phyloP scores from a whole-genome alignment of 2,113 vertebrate genomes.

The Actinemys pallida region DNA sequence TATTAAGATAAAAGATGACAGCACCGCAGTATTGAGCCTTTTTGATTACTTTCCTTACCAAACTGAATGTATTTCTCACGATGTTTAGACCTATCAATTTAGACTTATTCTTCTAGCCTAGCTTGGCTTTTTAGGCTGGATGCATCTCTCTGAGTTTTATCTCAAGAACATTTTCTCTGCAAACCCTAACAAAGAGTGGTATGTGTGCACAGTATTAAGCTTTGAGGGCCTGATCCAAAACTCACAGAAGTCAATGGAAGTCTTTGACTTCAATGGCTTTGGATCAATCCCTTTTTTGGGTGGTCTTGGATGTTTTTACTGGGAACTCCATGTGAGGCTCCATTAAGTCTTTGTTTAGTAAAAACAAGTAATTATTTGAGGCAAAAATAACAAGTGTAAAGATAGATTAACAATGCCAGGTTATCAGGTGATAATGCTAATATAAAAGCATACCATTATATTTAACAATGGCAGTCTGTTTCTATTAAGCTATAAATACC shows the following conservation, averaged over 20 bases:
- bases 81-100: conserved; percentile 76
- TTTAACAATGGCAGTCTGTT: not conserved
- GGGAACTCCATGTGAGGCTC: not conserved
- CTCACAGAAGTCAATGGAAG: not conserved
- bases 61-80: conserved; percentile 72
- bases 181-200: not conserved
- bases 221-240: not conserved
- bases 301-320: not conserved
- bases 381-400: not conserved
- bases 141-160: not conserved
- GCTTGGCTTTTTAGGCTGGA: not conserved
- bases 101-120: conserved; percentile 50
- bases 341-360: not conserved
- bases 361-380: not conserved
- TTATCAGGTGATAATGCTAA: not conserved
- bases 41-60: conserved; percentile 74
- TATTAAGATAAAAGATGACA: conserved; percentile 72
- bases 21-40: conserved; percentile 29
- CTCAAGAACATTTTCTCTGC: conserved; percentile 6
- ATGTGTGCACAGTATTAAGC: not conserved
- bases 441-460: not conserved
- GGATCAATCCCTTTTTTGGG: not conserved
- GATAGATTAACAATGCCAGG: not conserved
- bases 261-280: not conserved
- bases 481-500: rapidly evolving